Conservation (phyloP, 2,888 invertebrate genomes). For the Drosophila melanosoma region DNA sequence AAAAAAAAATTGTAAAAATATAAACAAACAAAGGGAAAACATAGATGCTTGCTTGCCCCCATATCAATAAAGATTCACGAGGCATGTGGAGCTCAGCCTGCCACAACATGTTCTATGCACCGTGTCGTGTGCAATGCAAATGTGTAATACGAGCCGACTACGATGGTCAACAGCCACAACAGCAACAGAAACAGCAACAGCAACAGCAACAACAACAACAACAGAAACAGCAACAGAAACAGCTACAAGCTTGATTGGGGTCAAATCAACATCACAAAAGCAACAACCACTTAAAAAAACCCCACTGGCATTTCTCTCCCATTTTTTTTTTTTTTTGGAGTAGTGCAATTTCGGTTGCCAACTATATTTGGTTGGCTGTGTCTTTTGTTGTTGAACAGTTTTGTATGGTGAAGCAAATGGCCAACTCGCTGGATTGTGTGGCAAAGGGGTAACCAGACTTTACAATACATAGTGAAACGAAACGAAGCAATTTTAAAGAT, state of each 20-base stretch:
- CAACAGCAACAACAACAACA: conserved; percentile 38
- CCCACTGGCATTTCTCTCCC: conserved; percentile 6
- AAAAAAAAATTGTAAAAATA: not conserved
- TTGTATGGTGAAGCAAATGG: conserved; percentile 14
- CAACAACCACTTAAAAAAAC: conserved; percentile 30
- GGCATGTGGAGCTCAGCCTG: conserved; percentile 57
- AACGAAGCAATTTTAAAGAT: not conserved
- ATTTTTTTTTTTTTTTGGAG: not conserved
- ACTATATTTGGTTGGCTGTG: conserved; percentile 8
- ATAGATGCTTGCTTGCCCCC: conserved; percentile 5
- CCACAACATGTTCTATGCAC: conserved; percentile 13
- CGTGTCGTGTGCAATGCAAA: conserved; percentile 52
- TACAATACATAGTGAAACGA: not conserved
- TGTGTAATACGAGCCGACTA: conserved; percentile 53
- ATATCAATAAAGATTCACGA: conserved; percentile 64
- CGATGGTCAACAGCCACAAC: conserved; percentile 48
- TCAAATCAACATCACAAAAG: conserved; percentile 64
- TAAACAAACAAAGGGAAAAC: conserved; percentile 13
- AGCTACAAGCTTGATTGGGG: conserved; percentile 65
- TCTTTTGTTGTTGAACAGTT: conserved; percentile 20
- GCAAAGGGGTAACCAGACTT: not conserved
- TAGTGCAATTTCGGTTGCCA: conserved; percentile 33
- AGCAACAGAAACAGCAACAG: conserved; percentile 32
- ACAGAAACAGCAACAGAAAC: conserved; percentile 11
- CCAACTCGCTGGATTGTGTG: not conserved